Conservation (phyloP, 64 coral and sea anemone species). For the Stichodactyla helianthus region DNA sequence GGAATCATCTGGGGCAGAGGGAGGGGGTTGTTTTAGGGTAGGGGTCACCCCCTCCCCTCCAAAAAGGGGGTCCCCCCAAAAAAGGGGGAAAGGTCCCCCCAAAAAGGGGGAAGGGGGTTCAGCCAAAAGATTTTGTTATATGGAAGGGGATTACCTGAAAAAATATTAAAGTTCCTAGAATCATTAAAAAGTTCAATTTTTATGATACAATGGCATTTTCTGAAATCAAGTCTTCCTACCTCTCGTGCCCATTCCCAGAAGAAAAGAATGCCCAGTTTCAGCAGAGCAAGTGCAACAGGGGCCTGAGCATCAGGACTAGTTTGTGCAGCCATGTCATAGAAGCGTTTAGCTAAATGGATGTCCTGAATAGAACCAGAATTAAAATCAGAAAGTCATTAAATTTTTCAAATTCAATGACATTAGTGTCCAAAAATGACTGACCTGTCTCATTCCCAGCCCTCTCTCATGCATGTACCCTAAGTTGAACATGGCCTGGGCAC, state of each 20-base stretch:
- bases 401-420: no score
- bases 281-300: slow-evolving; percentile 82
- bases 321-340: slow-evolving; percentile 99
- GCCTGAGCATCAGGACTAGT: slow-evolving; percentile 91
- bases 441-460: slow-evolving; percentile 98
- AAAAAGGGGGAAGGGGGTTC: no score
- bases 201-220: no score
- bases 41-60: no score
- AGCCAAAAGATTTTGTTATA: no score
- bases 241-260: slow-evolving; percentile 84
- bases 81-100: no score
- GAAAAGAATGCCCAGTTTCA: slow-evolving; percentile 80
- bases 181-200: no score
- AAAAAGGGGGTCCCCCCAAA: no score
- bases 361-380: slow-evolving; percentile 37
- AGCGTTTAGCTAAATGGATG: slow-evolving; percentile 93
- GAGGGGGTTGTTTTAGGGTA: no score
- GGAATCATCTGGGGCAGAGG: no score
- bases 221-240: slow-evolving; percentile 22
- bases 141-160: no score
- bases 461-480: slow-evolving; percentile 99
- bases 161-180: no score
- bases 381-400: neutral
- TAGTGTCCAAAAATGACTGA: neutral
- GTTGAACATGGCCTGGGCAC: slow-evolving; percentile 98